Conservation (phyloP, 2,888 invertebrate genomes). For the Baccha elongata region DNA sequence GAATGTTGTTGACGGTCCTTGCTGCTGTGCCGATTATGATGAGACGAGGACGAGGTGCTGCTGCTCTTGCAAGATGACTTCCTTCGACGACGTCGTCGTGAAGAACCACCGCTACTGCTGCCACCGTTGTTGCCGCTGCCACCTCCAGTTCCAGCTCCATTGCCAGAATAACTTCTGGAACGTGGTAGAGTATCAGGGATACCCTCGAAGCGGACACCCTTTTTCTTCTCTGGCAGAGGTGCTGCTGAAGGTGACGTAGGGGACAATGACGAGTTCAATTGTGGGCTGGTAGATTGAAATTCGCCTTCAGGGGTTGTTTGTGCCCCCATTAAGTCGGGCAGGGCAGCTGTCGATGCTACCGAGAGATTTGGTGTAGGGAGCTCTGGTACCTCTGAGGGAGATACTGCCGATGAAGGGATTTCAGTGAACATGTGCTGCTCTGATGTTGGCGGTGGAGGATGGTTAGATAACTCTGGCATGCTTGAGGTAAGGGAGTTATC, state of each 20-base stretch:
- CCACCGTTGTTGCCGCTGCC: conserved; percentile 62
- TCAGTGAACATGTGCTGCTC: conserved; percentile 71
- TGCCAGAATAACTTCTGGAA: conserved; percentile 84
- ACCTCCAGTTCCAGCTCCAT: conserved; percentile 80
- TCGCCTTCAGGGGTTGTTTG: conserved; percentile 79
- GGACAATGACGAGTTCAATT: conserved; percentile 77
- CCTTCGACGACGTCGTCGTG: conserved; percentile 79
- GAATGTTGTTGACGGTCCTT: conserved; percentile 79
- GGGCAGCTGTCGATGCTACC: conserved; percentile 83
- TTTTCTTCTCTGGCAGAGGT: conserved; percentile 78
- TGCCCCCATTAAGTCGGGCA: conserved; percentile 79
- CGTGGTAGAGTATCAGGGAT: conserved; percentile 83
- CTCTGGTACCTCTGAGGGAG: conserved; percentile 79
- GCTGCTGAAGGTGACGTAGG: conserved; percentile 74
- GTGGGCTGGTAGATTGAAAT: conserved; percentile 78
- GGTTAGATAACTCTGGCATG: conserved; percentile 84
- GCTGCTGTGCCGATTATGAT: conserved; percentile 77
- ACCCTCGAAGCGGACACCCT: conserved; percentile 82
- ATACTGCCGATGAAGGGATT: conserved; percentile 67
- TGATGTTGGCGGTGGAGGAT: conserved; percentile 74
- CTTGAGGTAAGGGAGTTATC: conserved; percentile 83
- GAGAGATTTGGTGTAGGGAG: conserved; percentile 83
- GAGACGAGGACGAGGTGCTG: conserved; percentile 78
- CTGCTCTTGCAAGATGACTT: conserved; percentile 79
- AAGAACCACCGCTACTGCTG: conserved; percentile 76